A percentile compares a stretch with the other conserved stretches of the same genome.
Conservation (phyloP, 2,113 vertebrate genomes). For the Sialia sialis region DNA sequence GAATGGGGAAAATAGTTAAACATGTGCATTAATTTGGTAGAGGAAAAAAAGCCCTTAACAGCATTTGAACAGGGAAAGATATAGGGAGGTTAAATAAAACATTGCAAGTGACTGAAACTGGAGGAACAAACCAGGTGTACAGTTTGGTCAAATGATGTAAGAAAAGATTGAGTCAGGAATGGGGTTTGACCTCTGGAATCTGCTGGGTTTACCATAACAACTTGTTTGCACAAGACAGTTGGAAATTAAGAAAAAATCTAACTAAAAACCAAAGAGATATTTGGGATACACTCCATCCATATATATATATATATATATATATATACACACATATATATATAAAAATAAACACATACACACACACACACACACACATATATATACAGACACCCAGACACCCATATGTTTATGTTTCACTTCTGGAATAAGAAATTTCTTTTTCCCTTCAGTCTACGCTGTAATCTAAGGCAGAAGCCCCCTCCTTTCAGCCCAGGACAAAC, state of each 20-base stretch:
- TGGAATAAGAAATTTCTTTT: not conserved
- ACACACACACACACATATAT: fast-evolving
- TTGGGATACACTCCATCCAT: not conserved
- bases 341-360: too few relatives aligned
- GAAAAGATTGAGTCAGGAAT: not conserved
- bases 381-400: not conserved
- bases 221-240: not conserved
- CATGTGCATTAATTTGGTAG: not conserved
- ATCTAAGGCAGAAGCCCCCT: not conserved
- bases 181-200: not conserved
- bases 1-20: not conserved
- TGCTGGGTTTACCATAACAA: not conserved
- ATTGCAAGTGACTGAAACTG: not conserved
- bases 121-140: not conserved
- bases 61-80: not conserved
- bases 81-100: not conserved
- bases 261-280: not conserved
- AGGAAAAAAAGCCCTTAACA: fast-evolving
- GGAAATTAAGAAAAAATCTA: not conserved
- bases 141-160: not conserved
- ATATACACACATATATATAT: too few relatives aligned
- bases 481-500: not conserved
- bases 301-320: too few relatives aligned
- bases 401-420: not conserved
- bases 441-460: not conserved